These are phyloP conservation scores for Zele albiditarsus DNA, from an alignment of 2,888 invertebrate species.

Conservation along the genomic window DNA sequence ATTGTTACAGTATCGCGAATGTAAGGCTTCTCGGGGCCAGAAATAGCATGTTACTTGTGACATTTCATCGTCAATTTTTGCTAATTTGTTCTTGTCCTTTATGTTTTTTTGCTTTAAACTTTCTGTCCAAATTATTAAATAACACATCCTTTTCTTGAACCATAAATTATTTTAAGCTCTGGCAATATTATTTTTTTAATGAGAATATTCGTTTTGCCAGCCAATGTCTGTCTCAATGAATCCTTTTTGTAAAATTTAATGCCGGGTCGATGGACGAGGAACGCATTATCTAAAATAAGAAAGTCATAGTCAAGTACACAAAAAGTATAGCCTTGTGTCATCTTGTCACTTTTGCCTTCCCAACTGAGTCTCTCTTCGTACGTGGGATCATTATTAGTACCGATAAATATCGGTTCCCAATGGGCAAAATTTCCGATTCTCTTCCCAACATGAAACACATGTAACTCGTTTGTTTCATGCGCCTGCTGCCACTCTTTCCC, in stretches of 20 bases:
- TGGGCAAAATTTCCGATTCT: conserved; percentile 84
- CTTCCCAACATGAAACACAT: conserved; percentile 90
- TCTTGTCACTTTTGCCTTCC: conserved; percentile 96
- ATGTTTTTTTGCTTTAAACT: too few relatives aligned
- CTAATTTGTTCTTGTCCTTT: too few relatives aligned
- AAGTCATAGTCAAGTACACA: conserved; percentile 95
- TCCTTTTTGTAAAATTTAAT: conserved; percentile 90
- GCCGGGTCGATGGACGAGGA: conserved; percentile 92
- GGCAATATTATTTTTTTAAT: conserved; percentile 88
- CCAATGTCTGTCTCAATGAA: conserved; percentile 82
- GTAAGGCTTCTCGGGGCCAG: too few relatives aligned
- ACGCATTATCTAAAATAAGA: conserved; percentile 94
- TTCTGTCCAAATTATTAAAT: conserved; percentile 76
- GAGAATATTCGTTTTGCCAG: conserved; percentile 84
- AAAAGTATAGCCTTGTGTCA: conserved; percentile 95
- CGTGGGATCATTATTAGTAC: conserved; percentile 89
- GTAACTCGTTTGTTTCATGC: conserved; percentile 81
- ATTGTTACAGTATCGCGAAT: too few relatives aligned
- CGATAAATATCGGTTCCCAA: conserved; percentile 96
- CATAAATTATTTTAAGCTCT: conserved; percentile 89
- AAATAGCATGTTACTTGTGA: too few relatives aligned
- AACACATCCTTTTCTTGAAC: conserved; percentile 85
- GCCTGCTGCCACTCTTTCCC: conserved; percentile 88
- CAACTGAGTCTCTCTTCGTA: conserved; percentile 94
- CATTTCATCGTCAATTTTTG: too few relatives aligned